These are phyloP conservation scores for Stratiomys singularior DNA, from an alignment of 2,888 invertebrate genomes.

Conservation along the genomic window DNA sequence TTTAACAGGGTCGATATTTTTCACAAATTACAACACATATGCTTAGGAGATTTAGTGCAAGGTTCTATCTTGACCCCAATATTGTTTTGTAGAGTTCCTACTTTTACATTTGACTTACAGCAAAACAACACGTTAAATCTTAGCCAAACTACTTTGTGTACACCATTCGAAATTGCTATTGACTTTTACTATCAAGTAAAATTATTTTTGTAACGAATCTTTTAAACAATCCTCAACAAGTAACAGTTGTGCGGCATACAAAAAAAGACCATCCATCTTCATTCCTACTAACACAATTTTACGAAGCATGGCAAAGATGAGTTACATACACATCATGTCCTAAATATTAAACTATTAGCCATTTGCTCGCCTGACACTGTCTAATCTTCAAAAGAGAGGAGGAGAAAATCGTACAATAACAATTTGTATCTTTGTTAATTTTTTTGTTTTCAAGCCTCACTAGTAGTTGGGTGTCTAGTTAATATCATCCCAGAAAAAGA, in stretches of 20 bases:
- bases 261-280: neutral
- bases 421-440: neutral
- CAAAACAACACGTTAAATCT: no score
- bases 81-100: no score
- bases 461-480: neutral
- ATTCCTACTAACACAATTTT: conserved; percentile 24
- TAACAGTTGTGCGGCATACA: conserved; percentile 1
- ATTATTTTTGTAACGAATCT: no score
- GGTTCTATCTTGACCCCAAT: no score
- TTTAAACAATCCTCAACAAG: no score
- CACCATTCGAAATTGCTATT: no score
- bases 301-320: neutral
- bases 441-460: neutral
- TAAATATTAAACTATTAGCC: conserved; percentile 1
- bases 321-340: neutral
- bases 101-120: no score
- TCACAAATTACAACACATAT: no score
- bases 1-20: no score
- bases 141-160: no score
- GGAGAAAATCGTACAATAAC: neutral
- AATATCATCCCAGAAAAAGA: neutral
- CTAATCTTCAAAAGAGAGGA: neutral
- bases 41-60: no score
- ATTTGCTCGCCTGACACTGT: neutral
- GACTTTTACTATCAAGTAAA: no score